Base-by-base conservation (phyloP, 2,797 vertebrate genomes). In the Myripristis murdjan region DNA sequence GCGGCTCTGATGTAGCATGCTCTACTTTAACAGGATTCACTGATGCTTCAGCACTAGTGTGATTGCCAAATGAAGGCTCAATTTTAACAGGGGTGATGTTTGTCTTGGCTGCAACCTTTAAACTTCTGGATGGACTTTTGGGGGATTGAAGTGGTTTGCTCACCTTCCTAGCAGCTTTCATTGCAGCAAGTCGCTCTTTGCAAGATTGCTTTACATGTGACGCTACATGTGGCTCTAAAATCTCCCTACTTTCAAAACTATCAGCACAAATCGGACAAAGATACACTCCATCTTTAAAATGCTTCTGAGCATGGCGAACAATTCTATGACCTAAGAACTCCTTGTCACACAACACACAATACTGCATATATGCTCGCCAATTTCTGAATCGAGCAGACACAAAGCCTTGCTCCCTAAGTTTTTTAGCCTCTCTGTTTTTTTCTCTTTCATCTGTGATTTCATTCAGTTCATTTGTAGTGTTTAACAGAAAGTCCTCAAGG, bases 351-450 rank as follows among this genome's bases (percentile, higher is more conserved):
- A 99, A 89, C 68, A 99, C 97, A 88, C 98, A 99, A 93, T 99
- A 99, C 92, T 99, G 98, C 98, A 99, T 99, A 85, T 99, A 99
- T 63, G 98, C 98, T 82, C 98, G 96, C 98, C 98, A 99, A 83
- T 99, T 99, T 87, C 98, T 94, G 92, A 99, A 99, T n/a, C 98
- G 95, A 62, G 98, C 97, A 5, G 98, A 99, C 83, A 99, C 97
- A 85, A 98, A 98, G 33, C 98, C 98, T 54, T 96, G 95, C 87
- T 99, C 98, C 93, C 96, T 94, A 35, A 97, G 91, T 82, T 99
- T 98, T 89, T 98, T 99, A 65, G 97, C 97, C 78, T 98, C 97
- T 90, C 92, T 94, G 89, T 99, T 99, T 91, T 98, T 99, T 79
- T 97, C 96, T 82, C 94, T 96, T 88, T 97, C 96, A 69, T 97